Conservation (phyloP, 2,113 vertebrate species). For the Pipa parva region DNA sequence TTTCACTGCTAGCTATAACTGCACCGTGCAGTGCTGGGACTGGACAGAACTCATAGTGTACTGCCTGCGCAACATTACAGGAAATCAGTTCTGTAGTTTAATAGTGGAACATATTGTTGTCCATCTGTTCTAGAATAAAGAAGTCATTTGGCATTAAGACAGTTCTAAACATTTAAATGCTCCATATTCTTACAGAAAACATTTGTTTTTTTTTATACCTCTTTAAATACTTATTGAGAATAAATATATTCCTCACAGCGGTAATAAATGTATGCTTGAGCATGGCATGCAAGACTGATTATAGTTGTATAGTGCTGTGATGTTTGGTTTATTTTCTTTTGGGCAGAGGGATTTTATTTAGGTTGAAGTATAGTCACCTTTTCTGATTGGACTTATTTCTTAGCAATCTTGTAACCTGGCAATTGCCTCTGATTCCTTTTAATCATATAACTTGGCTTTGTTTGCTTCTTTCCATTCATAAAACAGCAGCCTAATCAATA, state of each 20-base stretch:
- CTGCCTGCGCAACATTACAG: neutral
- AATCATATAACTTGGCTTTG: no score
- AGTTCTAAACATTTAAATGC: constrained; percentile 10
- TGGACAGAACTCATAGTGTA: neutral
- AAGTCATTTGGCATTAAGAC: constrained; percentile 1
- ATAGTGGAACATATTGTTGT: constrained; percentile 7
- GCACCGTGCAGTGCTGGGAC: neutral
- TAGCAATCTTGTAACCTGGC: no score
- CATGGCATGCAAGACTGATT: no score
- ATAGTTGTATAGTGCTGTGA: no score
- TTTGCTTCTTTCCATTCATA: no score
- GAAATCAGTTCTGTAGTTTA: neutral
- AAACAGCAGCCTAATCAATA: no score
- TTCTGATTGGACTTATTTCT: no score
- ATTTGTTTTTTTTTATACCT: neutral
- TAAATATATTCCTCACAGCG: neutral
- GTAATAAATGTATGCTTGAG: neutral
- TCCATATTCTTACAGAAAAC: neutral
- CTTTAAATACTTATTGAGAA: neutral
- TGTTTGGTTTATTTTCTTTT: no score
- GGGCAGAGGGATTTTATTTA: no score
- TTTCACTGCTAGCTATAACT: neutral
- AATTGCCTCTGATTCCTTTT: no score
- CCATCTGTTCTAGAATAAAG: constrained; percentile 9
- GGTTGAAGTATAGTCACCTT: no score